Evolutionary conservation across 2,113 vertebrate genomes (phyloP).

Genomic region (Eolophus roseicapilla): DNA sequence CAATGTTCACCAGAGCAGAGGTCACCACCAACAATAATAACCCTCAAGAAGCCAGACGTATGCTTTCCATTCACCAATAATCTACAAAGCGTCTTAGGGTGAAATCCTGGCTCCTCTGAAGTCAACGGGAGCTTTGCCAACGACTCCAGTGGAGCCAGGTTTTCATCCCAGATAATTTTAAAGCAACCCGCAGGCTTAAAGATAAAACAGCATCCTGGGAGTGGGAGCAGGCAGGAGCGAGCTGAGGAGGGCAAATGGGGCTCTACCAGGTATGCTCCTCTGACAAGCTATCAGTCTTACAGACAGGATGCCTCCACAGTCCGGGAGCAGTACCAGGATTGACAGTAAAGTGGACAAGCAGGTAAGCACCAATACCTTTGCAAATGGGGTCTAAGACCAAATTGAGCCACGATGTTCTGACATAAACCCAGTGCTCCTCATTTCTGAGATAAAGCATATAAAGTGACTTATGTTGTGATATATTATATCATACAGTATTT

Average conservation of each 20-base stretch:
- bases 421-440: not conserved
- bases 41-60: conserved; percentile 48
- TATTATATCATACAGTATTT: not conserved
- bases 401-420: not conserved
- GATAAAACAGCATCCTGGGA: conserved; percentile 17
- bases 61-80: conserved; percentile 66
- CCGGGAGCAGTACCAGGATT: not conserved
- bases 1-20: conserved; percentile 60
- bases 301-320: not conserved
- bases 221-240: not conserved
- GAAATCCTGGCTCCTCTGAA: conserved; percentile 66
- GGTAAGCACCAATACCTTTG: not conserved
- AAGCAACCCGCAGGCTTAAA: conserved; percentile 56
- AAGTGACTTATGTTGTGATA: not conserved
- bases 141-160: conserved; percentile 54
- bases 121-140: conserved; percentile 65
- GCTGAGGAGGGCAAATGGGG: not conserved
- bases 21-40: conserved; percentile 62
- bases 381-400: not conserved
- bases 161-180: conserved; percentile 60
- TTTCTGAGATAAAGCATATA: not conserved
- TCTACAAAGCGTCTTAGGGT: conserved; percentile 61
- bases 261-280: not conserved
- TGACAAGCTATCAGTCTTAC: not conserved
- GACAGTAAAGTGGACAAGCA: not conserved